Percentiles rank a stretch among this genome's conserved stretches.
phyloP scores from a whole-genome alignment of 2,113 vertebrate genomes.

The Xenus cinereus region DNA sequence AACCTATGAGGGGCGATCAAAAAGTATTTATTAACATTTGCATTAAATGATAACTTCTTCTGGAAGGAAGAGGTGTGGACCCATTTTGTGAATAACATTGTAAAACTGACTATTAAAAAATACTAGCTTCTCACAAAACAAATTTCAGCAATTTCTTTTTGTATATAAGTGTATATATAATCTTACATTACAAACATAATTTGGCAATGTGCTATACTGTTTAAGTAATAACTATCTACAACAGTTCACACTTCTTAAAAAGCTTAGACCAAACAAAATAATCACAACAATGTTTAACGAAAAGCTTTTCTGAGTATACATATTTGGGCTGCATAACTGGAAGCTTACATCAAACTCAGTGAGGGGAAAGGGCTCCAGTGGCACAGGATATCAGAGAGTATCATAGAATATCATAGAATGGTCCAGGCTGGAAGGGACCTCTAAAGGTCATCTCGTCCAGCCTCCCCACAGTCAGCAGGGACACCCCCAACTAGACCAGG shows the following conservation, averaged over 20 bases:
- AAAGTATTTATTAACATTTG: not conserved
- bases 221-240: not conserved
- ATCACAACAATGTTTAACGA: not conserved
- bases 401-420: too few species aligned
- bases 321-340: not conserved
- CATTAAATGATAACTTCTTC: not conserved
- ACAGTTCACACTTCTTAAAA: not conserved
- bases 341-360: not conserved
- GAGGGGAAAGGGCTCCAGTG: not conserved
- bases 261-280: not conserved
- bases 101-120: not conserved
- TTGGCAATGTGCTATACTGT: not conserved
- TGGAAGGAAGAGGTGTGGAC: not conserved
- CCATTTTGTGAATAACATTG: not conserved
- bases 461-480: too few species aligned
- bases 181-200: not conserved
- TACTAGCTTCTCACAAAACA: not conserved
- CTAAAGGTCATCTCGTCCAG: too few species aligned
- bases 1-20: not conserved
- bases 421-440: too few species aligned
- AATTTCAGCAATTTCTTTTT: not conserved
- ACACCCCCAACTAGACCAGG: too few species aligned
- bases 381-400: too few species aligned
- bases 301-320: not conserved
- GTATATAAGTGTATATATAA: not conserved